These are phyloP conservation scores for Caenorhabditis sp. DNA, from an alignment of 2,888 invertebrate genomes.

Conservation along the genomic window DNA sequence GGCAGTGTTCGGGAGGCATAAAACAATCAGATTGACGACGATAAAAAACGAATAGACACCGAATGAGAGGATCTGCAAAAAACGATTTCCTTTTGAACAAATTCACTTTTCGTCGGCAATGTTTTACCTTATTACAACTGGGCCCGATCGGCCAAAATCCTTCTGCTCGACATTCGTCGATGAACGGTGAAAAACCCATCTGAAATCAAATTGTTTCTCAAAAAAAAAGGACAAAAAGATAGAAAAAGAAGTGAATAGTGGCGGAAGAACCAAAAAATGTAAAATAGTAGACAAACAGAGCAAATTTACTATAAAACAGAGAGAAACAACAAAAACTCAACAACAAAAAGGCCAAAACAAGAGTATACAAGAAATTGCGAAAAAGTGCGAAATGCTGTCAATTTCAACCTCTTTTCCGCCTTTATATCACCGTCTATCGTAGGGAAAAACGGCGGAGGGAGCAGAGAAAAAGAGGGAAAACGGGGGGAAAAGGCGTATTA, in stretches of 20 bases:
- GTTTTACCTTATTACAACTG: constrained; percentile 42
- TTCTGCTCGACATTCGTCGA: constrained; percentile 53
- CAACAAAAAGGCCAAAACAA: constrained; percentile 16
- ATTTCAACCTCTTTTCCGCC: constrained; percentile 12
- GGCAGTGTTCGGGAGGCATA: constrained; percentile 52
- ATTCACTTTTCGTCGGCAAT: no score
- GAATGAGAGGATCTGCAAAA: constrained; percentile 48
- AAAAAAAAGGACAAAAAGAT: neutral
- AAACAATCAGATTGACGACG: constrained; percentile 53
- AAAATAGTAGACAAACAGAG: neutral
- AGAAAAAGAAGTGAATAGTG: neutral
- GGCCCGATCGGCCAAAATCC: constrained; percentile 52
- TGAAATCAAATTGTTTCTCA: neutral
- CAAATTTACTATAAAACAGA: no score
- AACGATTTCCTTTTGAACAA: neutral
- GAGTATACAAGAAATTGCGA: constrained; percentile 3
- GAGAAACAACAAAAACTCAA: no score
- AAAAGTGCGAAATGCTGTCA: constrained; percentile 3
- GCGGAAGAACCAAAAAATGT: neutral
- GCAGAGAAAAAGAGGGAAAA: constrained; percentile 17
- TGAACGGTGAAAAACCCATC: constrained; percentile 48
- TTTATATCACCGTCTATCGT: no score
- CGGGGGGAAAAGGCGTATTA: no score
- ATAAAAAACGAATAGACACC: constrained; percentile 58
- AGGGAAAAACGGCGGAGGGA: constrained; percentile 13